phyloP scores from a whole-genome alignment of 1,140 invertebrate genomes.

The Nasonia vitripennis region DNA sequence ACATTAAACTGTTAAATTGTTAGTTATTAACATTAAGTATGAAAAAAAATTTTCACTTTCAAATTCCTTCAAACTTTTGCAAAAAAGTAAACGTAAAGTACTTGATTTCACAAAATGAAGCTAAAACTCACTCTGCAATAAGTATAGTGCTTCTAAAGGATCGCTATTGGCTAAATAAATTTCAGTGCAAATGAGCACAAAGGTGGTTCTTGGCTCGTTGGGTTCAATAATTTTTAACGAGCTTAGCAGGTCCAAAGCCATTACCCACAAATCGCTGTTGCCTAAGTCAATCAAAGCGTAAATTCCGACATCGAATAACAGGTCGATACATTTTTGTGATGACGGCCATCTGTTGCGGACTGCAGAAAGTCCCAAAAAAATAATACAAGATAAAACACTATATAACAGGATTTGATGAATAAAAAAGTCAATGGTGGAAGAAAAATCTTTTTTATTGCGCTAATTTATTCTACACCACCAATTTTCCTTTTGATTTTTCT shows the following conservation, averaged over 20 bases:
- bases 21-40: neutral
- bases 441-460: conserved; percentile 45
- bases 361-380: conserved; percentile 33
- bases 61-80: neutral
- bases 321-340: conserved; percentile 33
- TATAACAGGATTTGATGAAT: conserved; percentile 49
- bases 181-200: conserved; percentile 59
- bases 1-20: too few relatives aligned
- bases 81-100: neutral
- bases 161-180: conserved; percentile 64
- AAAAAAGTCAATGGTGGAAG: conserved; percentile 50
- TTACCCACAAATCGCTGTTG: conserved; percentile 56
- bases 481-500: conserved; percentile 10
- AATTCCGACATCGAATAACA: conserved; percentile 55
- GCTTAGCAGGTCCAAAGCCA: conserved; percentile 60
- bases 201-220: conserved; percentile 51
- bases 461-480: neutral
- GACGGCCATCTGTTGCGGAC: conserved; percentile 24
- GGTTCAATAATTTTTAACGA: conserved; percentile 49
- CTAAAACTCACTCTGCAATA: conserved; percentile 63
- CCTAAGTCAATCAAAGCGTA: conserved; percentile 57
- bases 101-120: neutral
- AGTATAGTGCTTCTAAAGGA: conserved; percentile 57
- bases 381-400: conserved; percentile 57
- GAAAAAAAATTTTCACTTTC: neutral